Evolutionary conservation across 35 echinoderm and acorn worm genomes (phyloP).

Genomic region (Holothuria glaberrima): DNA sequence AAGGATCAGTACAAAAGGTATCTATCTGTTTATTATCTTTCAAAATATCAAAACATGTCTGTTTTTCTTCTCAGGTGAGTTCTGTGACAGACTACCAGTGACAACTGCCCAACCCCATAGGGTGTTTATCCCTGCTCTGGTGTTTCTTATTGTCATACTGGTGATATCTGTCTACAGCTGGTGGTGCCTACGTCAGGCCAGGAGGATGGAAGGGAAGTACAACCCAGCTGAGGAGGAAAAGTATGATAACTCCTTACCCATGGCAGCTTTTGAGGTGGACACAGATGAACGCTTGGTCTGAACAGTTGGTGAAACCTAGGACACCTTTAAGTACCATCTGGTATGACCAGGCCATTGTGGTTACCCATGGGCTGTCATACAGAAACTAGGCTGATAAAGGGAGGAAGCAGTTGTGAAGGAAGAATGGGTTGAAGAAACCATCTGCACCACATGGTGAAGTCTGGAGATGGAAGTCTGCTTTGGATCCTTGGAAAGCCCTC

Average conservation of each 20-base stretch:
- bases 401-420: too few relatives aligned
- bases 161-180: constrained; percentile 71
- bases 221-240: constrained; percentile 78
- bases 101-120: constrained; percentile 23
- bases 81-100: constrained; percentile 42
- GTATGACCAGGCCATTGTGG: too few relatives aligned
- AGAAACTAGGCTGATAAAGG: too few relatives aligned
- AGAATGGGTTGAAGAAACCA: too few relatives aligned
- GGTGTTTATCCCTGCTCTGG: constrained; percentile 55
- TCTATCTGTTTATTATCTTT: too few relatives aligned
- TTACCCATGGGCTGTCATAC: too few relatives aligned
- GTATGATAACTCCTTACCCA: constrained; percentile 64
- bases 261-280: constrained; percentile 84
- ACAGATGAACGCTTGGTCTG: constrained; percentile 90
- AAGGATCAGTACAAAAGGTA: not conserved
- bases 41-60: not conserved
- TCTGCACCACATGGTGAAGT: too few relatives aligned
- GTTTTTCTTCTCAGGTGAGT: constrained; percentile 19
- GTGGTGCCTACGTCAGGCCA: constrained; percentile 81
- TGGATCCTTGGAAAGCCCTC: too few relatives aligned
- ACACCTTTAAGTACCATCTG: too few relatives aligned
- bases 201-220: constrained; percentile 97
- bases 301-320: not conserved
- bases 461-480: too few relatives aligned
- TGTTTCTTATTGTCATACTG: constrained; percentile 70